Evolutionary conservation across 2,113 vertebrate genomes (phyloP), one percentile per base, ranked within the genome.

Genomic region (Tichodroma muraria): DNA sequence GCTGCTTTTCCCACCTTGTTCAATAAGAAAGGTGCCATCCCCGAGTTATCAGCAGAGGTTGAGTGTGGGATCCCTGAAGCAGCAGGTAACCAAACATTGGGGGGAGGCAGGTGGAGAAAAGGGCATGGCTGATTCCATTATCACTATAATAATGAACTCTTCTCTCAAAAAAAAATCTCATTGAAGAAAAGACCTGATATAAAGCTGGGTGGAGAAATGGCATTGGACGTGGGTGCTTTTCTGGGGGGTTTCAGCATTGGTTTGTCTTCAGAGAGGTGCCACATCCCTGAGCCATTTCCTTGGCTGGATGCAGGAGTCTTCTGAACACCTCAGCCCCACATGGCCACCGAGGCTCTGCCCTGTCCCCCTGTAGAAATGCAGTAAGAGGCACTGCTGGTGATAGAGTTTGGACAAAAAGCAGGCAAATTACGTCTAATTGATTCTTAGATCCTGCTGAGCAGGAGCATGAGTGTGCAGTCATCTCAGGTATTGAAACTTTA

Each of bases 1-100:
- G 96, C 90, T 72, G 90, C 88, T 95, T 95, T 95, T 73, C 63
- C 91, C 76, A 75, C 70, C 77, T 90, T 11, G 37, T 13, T 91
- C 80, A 95, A 93, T 91, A 47, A 86, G 84, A 85, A 91, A 90
- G 69, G 89, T 68, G 65, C 88, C 44, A 53, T 63, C 27, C 83
- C 52, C 0, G 4, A 70, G 53, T 90, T 91, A 94, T 81, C 94
- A 86, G 88, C 72, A 35, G 64, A 23, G 82, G 71, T 15, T 40
- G 80, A 77, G n/a, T 12, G 54, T 78, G 68, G 80, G 82, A 82
- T 89, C 57, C 75, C 57, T 75, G 60, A 59, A 76, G 81, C 2
- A 49, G 68, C 49, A 72, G 70, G 89, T 59, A 95, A 76, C 81
- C 69, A 80, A 92, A 93, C 33, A 68, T 3, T 72, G 40, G n/a